These are phyloP conservation scores for Brachionus sp. DNA, from an alignment of 1,140 invertebrate species.

Conservation along the genomic window DNA sequence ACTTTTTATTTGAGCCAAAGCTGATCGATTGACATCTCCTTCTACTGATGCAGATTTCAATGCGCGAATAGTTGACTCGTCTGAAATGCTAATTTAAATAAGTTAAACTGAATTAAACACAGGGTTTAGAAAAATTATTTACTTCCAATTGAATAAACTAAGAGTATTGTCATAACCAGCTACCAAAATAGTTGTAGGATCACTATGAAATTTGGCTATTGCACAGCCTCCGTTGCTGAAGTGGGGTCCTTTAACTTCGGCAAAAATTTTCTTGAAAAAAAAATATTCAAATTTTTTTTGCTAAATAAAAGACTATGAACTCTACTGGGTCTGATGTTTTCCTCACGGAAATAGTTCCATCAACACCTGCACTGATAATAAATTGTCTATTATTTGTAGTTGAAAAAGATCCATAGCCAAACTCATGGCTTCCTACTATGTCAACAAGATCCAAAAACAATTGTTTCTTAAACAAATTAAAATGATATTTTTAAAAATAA, in stretches of 20 bases:
- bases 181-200: not conserved
- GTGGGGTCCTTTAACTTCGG: slow-evolving; percentile 15
- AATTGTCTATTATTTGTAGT: not conserved
- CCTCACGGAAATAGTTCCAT: slow-evolving; percentile 3
- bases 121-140: not conserved
- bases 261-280: not conserved
- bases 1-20: not conserved
- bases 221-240: slow-evolving; percentile 10
- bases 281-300: not conserved
- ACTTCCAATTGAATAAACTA: not conserved
- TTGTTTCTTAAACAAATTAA: slow-evolving; percentile 11
- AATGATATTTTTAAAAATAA: not conserved
- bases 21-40: not conserved
- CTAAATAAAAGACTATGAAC: not conserved
- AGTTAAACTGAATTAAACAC: not conserved
- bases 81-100: not conserved
- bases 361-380: slow-evolving; percentile 10
- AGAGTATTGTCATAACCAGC: slow-evolving; percentile 2
- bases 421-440: slow-evolving; percentile 22
- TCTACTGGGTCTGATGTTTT: slow-evolving; percentile 20
- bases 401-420: slow-evolving; percentile 23
- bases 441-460: not conserved
- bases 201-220: not conserved
- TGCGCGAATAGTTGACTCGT: not conserved
- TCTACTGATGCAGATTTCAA: not conserved